A percentile compares a stretch with the other conserved stretches of the same genome.
These are phyloP conservation scores for Axis porcinus DNA, from an alignment of 2,113 vertebrate species.

Conservation along the genomic window DNA sequence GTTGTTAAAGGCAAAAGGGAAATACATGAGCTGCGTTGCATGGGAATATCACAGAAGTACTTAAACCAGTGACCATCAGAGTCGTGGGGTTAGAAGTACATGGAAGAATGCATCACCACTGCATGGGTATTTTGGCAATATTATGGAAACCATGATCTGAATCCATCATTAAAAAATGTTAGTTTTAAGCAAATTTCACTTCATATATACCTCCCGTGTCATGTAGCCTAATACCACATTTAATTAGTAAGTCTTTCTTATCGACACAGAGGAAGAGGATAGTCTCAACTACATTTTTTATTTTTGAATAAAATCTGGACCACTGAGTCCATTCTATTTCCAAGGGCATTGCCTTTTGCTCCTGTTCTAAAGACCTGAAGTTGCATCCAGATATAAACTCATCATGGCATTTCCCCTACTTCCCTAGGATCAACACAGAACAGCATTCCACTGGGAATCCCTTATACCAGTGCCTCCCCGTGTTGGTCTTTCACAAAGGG, in stretches of 20 bases:
- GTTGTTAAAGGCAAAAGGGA: background rate
- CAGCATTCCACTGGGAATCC: background rate
- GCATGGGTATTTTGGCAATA: background rate
- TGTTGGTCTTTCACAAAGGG: background rate
- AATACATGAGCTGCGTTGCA: background rate
- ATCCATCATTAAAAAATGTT: background rate
- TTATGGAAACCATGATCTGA: background rate
- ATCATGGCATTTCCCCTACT: background rate
- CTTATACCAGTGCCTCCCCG: too few species aligned
- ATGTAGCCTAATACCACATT: background rate
- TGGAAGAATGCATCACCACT: background rate
- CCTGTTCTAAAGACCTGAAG: background rate
- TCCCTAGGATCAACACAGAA: background rate
- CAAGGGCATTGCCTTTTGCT: background rate
- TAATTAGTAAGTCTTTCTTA: background rate
- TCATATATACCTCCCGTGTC: background rate
- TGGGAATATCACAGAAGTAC: background rate
- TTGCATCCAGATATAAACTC: background rate
- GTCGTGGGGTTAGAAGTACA: background rate
- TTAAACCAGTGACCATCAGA: background rate
- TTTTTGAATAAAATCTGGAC: background rate
- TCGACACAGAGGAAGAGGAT: background rate
- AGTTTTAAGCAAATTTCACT: background rate
- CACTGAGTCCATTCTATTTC: background rate
- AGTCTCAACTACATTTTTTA: background rate